Evolutionary conservation across 1,140 invertebrate species (phyloP).

Genomic region (Cydia pomonella): DNA sequence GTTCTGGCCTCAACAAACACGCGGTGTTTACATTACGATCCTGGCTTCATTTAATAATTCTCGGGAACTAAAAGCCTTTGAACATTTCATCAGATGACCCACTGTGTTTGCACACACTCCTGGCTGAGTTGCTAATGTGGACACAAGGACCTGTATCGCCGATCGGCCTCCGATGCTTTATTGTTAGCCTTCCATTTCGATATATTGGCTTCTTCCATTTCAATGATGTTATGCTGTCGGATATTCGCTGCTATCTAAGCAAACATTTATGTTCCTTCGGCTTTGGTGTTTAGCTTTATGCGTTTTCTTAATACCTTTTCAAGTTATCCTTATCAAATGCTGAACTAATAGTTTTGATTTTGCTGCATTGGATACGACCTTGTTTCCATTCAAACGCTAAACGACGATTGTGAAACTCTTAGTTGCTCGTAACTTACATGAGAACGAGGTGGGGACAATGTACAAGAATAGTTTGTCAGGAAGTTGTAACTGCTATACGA

Average conservation of each 20-base stretch:
- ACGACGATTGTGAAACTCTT: conserved; percentile 33
- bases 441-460: conserved; percentile 35
- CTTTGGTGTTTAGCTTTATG: neutral
- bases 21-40: conserved; percentile 78
- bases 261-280: conserved; percentile 46
- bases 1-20: conserved; percentile 75
- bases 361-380: conserved; percentile 7
- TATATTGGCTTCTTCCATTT: conserved; percentile 65
- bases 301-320: neutral
- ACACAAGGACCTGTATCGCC: conserved; percentile 78
- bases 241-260: conserved; percentile 61
- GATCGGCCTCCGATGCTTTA: conserved; percentile 73
- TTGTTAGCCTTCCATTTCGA: conserved; percentile 65
- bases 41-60: conserved; percentile 80
- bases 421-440: conserved; percentile 28
- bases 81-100: conserved; percentile 80
- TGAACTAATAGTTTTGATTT: neutral
- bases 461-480: conserved; percentile 48
- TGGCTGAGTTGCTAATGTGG: conserved; percentile 78
- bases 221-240: conserved; percentile 49
- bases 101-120: conserved; percentile 78
- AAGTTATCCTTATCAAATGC: neutral
- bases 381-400: conserved; percentile 26
- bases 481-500: conserved; percentile 54
- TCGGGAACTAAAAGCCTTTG: conserved; percentile 80